Percentiles rank a stretch among this genome's conserved stretches.
Conservation (phyloP, 1,140 invertebrate species). For the Diploscapter pachys region DNA sequence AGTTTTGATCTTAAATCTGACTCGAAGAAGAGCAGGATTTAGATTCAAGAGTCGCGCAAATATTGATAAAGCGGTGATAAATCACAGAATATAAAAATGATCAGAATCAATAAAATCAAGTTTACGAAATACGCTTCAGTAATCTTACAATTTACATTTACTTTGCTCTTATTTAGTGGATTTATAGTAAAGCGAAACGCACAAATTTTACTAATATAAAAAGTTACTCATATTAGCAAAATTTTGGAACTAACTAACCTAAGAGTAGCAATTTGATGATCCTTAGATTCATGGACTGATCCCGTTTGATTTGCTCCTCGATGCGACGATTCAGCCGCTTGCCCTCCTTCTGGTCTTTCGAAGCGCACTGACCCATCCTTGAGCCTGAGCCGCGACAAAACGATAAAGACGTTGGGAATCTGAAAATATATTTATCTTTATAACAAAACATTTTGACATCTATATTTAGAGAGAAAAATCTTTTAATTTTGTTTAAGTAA, state of each 20-base stretch:
- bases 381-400: too few relatives aligned
- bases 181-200: not conserved
- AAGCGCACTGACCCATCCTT: slow-evolving; percentile 56
- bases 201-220: not conserved
- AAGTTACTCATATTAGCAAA: not conserved
- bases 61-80: too few relatives aligned
- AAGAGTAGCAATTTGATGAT: slow-evolving; percentile 57
- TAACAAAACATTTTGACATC: too few relatives aligned
- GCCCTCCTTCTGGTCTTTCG: slow-evolving; percentile 58
- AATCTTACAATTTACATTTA: not conserved
- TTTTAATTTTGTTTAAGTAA: too few relatives aligned
- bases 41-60: too few relatives aligned
- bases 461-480: too few relatives aligned
- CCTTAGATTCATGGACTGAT: slow-evolving; percentile 56
- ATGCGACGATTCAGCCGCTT: slow-evolving; percentile 54
- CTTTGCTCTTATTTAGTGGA: not conserved
- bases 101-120: not conserved
- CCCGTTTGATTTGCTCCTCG: slow-evolving; percentile 57
- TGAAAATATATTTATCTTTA: too few relatives aligned
- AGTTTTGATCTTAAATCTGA: too few relatives aligned
- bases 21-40: too few relatives aligned
- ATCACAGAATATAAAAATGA: not conserved
- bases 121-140: not conserved
- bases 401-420: too few relatives aligned
- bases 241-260: slow-evolving; percentile 33